A percentile compares a stretch with the other conserved stretches of the same genome.
Evolutionary conservation across 2,888 invertebrate genomes (phyloP).

Genomic region (Mimumesa dahlbomi): DNA sequence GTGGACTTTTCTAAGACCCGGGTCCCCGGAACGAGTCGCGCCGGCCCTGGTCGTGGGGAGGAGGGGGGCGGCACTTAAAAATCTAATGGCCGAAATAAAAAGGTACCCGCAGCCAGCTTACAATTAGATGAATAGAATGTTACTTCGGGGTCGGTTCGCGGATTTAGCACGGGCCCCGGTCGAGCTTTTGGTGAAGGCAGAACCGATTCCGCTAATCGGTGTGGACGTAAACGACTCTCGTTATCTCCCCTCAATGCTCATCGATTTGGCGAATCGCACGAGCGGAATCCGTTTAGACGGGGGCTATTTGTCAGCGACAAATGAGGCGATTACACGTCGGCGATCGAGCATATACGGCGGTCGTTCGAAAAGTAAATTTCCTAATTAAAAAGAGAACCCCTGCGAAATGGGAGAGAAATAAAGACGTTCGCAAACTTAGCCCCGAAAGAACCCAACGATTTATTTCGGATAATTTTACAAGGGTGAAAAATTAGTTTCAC

Average conservation of each 20-base stretch:
- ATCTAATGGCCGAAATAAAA: constrained; percentile 2
- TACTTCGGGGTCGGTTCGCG: constrained; percentile 26
- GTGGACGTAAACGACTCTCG: constrained; percentile 65
- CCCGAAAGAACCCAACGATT: no score
- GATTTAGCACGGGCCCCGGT: constrained; percentile 52
- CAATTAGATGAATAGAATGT: constrained; percentile 6
- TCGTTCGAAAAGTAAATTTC: no score
- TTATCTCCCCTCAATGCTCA: constrained; percentile 64
- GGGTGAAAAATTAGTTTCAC: no score
- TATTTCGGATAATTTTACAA: no score
- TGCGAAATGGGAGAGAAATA: no score
- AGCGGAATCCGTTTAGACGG: constrained; percentile 64
- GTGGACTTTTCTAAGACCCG: no score
- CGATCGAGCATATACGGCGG: constrained; percentile 17
- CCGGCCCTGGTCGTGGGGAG: neutral
- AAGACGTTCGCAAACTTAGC: no score
- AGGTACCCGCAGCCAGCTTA: neutral
- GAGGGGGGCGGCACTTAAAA: neutral
- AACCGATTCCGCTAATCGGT: constrained; percentile 62
- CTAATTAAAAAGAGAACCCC: no score
- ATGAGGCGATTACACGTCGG: constrained; percentile 61
- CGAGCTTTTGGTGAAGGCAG: constrained; percentile 34
- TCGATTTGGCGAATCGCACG: constrained; percentile 64
- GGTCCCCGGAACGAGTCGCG: no score
- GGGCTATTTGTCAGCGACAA: constrained; percentile 65